Percentiles rank a stretch among this genome's conserved stretches.
These are phyloP conservation scores for Antechinus flavipes DNA, from an alignment of 2,113 vertebrate species.

Conservation along the genomic window DNA sequence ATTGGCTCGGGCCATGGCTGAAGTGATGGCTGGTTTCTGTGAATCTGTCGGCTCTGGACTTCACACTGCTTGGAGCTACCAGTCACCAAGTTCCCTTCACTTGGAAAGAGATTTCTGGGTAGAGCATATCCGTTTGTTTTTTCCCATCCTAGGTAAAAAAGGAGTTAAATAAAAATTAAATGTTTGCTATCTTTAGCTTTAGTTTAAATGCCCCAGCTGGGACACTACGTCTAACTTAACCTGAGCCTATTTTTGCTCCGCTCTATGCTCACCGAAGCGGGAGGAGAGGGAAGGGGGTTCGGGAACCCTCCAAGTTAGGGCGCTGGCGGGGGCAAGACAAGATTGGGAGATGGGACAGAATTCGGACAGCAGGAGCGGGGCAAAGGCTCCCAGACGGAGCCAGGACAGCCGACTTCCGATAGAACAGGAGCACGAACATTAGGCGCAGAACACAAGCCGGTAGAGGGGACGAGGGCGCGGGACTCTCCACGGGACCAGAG, in stretches of 20 bases:
- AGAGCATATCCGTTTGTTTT: slow-evolving; percentile 23
- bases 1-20: slow-evolving; percentile 88
- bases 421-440: too few species aligned
- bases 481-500: too few species aligned
- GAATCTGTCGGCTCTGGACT: neutral
- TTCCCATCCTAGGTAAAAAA: slow-evolving; percentile 42
- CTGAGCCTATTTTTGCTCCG: neutral
- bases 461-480: too few species aligned
- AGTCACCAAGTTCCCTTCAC: slow-evolving; percentile 52
- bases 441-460: too few species aligned
- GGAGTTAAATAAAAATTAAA: neutral
- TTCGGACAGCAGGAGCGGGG: neutral
- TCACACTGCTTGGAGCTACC: neutral
- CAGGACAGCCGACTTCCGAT: too few species aligned
- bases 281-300: too few species aligned
- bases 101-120: slow-evolving; percentile 5
- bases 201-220: too few species aligned
- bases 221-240: neutral
- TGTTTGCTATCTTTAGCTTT: too few species aligned
- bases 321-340: neutral
- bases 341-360: slow-evolving; percentile 6
- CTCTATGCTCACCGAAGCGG: neutral
- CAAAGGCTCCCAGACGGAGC: too few species aligned
- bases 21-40: slow-evolving; percentile 37
- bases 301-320: slow-evolving; percentile 19